phyloP scores from a whole-genome alignment of 2,113 vertebrate species.

The Passerina amoena region DNA sequence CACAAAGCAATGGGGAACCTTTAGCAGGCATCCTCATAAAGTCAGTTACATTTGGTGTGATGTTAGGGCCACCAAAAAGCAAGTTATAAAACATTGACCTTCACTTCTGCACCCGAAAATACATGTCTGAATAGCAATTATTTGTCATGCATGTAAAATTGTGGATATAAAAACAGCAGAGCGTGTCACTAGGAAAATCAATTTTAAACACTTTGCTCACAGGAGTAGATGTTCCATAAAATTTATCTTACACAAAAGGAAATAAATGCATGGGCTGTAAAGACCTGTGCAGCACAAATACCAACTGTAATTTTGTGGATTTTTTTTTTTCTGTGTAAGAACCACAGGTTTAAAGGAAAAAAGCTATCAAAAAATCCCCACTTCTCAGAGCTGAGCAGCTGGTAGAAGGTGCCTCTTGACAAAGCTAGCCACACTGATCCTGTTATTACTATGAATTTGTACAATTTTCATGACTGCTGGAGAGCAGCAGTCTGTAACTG shows the following conservation, averaged over 20 bases:
- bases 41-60: background rate
- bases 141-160: background rate
- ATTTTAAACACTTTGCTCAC: background rate
- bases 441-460: background rate
- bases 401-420: background rate
- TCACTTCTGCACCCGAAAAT: conserved; percentile 15
- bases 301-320: background rate
- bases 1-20: background rate
- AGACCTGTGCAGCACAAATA: background rate
- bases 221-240: background rate
- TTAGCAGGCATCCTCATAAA: background rate
- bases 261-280: background rate
- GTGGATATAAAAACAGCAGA: conserved; percentile 1
- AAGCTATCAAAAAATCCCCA: background rate
- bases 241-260: background rate
- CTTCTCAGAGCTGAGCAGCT: background rate
- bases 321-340: background rate
- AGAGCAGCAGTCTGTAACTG: background rate
- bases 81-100: background rate
- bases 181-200: background rate
- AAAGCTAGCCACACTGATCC: background rate
- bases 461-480: background rate
- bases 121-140: background rate
- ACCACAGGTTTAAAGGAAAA: background rate
- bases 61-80: background rate